phyloP scores from a whole-genome alignment of 1,140 invertebrate genomes.

The Antheraea pernyi region DNA sequence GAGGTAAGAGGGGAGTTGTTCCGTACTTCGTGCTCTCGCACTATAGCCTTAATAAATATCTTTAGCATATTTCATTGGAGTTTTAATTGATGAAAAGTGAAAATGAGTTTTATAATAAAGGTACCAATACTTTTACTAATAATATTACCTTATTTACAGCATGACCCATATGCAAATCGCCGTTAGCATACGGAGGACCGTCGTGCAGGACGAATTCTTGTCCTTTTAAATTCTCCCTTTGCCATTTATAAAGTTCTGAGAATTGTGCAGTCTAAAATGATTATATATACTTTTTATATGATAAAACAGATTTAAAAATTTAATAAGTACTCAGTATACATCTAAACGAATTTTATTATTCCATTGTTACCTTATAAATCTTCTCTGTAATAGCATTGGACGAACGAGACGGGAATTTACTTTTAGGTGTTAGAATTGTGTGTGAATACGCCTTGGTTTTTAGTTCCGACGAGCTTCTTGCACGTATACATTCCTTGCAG shows the following conservation, averaged over 20 bases:
- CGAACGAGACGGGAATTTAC: constrained; percentile 76
- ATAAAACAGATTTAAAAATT: too few species aligned
- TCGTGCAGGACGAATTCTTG: constrained; percentile 96
- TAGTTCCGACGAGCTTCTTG: constrained; percentile 53
- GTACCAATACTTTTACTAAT: constrained; percentile 2
- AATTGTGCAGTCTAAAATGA: constrained; percentile 85
- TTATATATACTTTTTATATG: neutral
- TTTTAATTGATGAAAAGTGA: neutral
- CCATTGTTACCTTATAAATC: constrained; percentile 56
- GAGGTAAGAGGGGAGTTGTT: too few species aligned
- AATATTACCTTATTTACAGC: constrained; percentile 95
- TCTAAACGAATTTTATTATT: too few species aligned
- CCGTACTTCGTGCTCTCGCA: too few species aligned
- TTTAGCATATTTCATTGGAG: too few species aligned
- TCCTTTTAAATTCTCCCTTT: constrained; percentile 83
- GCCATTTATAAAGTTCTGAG: constrained; percentile 91
- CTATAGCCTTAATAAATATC: too few species aligned
- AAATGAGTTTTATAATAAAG: neutral
- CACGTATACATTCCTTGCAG: constrained; percentile 36
- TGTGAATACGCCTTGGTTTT: constrained; percentile 76
- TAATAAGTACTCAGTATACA: too few species aligned
- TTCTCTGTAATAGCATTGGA: constrained; percentile 65
- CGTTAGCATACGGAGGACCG: constrained; percentile 99
- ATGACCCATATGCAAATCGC: constrained; percentile 97
- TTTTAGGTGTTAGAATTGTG: constrained; percentile 79